These are phyloP conservation scores for Rhynchophorus ferrugineus DNA, from an alignment of 1,140 invertebrate genomes.

Conservation along the genomic window DNA sequence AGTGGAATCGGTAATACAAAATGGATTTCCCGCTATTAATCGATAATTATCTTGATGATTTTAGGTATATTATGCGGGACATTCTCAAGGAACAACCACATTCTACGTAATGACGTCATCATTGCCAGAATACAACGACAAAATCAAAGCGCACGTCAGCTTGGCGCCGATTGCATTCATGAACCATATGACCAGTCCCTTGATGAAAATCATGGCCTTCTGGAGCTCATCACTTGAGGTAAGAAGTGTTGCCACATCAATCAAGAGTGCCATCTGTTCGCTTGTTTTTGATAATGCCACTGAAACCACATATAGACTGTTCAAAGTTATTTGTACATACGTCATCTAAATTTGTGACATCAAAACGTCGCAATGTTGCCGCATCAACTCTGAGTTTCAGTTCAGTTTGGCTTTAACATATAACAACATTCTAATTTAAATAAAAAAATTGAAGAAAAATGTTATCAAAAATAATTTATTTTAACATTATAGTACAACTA, in stretches of 20 bases:
- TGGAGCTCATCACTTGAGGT: slow-evolving; percentile 15
- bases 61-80: slow-evolving; percentile 52
- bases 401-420: too few relatives aligned
- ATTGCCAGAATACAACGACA: slow-evolving; percentile 47
- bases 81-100: slow-evolving; percentile 61
- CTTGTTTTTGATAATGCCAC: too few relatives aligned
- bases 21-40: background rate
- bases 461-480: too few relatives aligned
- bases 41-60: slow-evolving; percentile 4
- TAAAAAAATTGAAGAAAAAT: too few relatives aligned
- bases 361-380: too few relatives aligned
- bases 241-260: slow-evolving; percentile 1
- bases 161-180: slow-evolving; percentile 54
- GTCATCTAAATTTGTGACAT: too few relatives aligned
- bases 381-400: too few relatives aligned
- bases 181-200: slow-evolving; percentile 45
- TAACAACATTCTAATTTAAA: too few relatives aligned
- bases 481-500: too few relatives aligned
- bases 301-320: too few relatives aligned
- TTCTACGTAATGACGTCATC: slow-evolving; percentile 47
- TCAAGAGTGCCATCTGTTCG: background rate
- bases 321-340: too few relatives aligned
- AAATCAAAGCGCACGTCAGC: slow-evolving; percentile 48
- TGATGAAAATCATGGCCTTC: slow-evolving; percentile 36
- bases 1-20: slow-evolving; percentile 32